Conservation (phyloP, 1,140 invertebrate species). For the Atopsyche davidsoni region DNA sequence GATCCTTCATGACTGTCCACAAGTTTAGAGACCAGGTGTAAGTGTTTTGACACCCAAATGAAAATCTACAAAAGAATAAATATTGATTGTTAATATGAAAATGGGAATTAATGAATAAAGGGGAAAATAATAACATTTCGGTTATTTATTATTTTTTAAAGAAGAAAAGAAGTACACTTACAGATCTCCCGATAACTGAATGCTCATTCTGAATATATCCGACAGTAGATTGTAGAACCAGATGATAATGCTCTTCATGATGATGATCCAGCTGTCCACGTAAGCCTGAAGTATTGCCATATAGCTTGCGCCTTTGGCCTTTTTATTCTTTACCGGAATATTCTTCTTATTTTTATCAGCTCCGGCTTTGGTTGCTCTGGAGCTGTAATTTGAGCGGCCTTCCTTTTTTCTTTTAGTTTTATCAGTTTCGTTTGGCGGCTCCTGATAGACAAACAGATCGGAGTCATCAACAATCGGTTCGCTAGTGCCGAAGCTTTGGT, state of each 20-base stretch:
- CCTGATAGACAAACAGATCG: conserved; percentile 36
- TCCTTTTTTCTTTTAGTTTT: conserved; percentile 45
- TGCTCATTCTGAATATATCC: conserved; percentile 70
- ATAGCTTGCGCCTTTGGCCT: conserved; percentile 40
- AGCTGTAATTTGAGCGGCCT: conserved; percentile 43
- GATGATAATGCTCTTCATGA: conserved; percentile 58
- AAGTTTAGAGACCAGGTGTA: conserved; percentile 43
- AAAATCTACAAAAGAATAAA: conserved; percentile 37
- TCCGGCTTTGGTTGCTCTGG: conserved; percentile 40
- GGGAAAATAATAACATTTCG: too few species aligned
- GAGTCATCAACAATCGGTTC: conserved; percentile 27
- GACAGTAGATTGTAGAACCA: conserved; percentile 74
- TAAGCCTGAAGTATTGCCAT: conserved; percentile 51
- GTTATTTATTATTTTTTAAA: too few species aligned
- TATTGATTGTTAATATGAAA: conserved; percentile 6
- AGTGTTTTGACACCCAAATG: conserved; percentile 43
- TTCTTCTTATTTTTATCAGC: conserved; percentile 39
- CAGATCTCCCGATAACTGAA: conserved; percentile 68
- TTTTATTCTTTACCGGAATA: conserved; percentile 40
- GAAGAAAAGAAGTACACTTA: too few species aligned
- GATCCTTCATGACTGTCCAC: conserved; percentile 30
- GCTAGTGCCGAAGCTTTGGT: conserved; percentile 32
- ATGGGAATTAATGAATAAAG: too few species aligned
- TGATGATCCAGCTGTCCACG: conserved; percentile 60
- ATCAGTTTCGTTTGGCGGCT: conserved; percentile 34